A percentile compares a stretch with the other conserved stretches of the same genome.
These are phyloP conservation scores for Drosophila setosimentum DNA, from an alignment of 2,888 invertebrate species.

Conservation along the genomic window DNA sequence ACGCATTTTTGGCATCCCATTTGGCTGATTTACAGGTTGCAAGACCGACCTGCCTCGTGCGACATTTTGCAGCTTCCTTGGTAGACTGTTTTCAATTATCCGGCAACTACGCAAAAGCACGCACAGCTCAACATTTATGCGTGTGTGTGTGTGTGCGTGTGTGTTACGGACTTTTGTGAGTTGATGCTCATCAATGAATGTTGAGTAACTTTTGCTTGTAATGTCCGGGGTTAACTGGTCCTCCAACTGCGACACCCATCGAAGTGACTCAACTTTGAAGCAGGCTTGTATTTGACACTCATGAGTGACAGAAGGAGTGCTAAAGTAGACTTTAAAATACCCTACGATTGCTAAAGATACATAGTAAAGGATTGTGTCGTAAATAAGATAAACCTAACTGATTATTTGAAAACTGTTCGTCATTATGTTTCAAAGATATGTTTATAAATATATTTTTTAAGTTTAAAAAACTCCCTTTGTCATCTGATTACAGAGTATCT, in stretches of 20 bases:
- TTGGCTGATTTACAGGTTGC: slow-evolving; percentile 17
- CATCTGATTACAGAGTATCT: not conserved
- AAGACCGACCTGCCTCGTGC: not conserved
- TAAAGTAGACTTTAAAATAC: slow-evolving; percentile 9
- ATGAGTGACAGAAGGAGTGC: not conserved
- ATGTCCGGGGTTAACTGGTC: slow-evolving; percentile 30
- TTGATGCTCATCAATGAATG: slow-evolving; percentile 60
- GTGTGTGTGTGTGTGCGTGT: not conserved
- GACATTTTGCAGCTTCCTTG: slow-evolving; percentile 29
- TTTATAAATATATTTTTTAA: not conserved
- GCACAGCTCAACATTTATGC: slow-evolving; percentile 25
- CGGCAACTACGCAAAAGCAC: slow-evolving; percentile 35
- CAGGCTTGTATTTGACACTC: slow-evolving; percentile 61
- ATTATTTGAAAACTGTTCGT: not conserved
- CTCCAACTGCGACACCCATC: slow-evolving; percentile 24
- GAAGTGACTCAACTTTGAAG: slow-evolving; percentile 43
- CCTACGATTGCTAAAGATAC: not conserved
- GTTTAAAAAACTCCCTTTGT: not conserved
- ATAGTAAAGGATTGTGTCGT: not conserved
- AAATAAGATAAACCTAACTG: not conserved
- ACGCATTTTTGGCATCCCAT: not conserved
- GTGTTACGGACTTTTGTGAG: slow-evolving; percentile 6
- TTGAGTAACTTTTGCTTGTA: slow-evolving; percentile 55
- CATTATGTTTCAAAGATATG: no score
- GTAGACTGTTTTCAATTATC: slow-evolving; percentile 70